A percentile compares a stretch with the other conserved stretches of the same genome.
phyloP scores from a whole-genome alignment of 2,888 invertebrate genomes.

The Erannis defoliaria region DNA sequence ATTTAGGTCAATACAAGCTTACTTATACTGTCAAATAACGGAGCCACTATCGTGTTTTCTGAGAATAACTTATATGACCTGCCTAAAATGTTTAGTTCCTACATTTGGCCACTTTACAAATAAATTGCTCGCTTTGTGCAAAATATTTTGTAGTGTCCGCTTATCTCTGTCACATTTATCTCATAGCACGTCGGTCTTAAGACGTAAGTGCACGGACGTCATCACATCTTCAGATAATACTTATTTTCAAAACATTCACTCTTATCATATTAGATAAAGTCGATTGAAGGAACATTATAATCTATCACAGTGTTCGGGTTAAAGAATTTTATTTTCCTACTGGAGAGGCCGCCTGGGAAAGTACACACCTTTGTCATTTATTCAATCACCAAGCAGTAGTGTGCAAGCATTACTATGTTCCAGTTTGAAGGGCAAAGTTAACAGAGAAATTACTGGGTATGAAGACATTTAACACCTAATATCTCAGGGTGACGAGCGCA shows the following conservation, averaged over 20 bases:
- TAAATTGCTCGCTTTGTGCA: not conserved
- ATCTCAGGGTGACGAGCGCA: no score
- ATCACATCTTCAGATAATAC: not conserved
- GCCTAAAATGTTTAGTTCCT: not conserved
- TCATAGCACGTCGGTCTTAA: not conserved
- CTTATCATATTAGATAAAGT: slow-evolving; percentile 2
- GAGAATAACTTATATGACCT: not conserved
- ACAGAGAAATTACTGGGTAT: no score
- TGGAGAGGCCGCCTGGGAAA: no score
- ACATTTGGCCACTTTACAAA: not conserved
- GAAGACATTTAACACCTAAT: no score
- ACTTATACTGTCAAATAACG: not conserved
- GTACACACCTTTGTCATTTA: no score
- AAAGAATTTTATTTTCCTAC: no score
- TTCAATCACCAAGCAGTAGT: no score
- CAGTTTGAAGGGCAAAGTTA: no score
- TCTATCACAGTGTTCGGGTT: no score
- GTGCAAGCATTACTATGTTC: no score
- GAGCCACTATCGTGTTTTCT: not conserved
- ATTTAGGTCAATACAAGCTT: not conserved
- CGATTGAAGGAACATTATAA: no score
- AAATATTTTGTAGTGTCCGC: slow-evolving; percentile 9
- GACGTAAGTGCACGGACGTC: slow-evolving; percentile 6
- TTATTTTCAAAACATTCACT: slow-evolving; percentile 3
- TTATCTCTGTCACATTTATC: slow-evolving; percentile 9